Evolutionary conservation across 2,888 invertebrate species (phyloP).

Genomic region (Rhagophthalmus giganteus): DNA sequence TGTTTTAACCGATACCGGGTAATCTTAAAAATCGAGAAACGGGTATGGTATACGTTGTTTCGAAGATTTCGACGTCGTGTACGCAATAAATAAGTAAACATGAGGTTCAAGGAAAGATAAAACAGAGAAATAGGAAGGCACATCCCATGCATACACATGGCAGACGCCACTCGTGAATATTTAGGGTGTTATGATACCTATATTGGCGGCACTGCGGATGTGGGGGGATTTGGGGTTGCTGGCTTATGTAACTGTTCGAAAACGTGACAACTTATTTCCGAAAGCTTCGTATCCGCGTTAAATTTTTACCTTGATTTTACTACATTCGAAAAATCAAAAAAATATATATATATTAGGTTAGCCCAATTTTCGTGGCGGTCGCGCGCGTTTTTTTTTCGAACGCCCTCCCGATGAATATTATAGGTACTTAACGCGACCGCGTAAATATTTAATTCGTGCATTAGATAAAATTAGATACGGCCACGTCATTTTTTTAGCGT

Average conservation of each 20-base stretch:
- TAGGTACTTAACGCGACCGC: no score
- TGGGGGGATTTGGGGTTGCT: constrained; percentile 43
- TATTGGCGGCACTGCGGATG: constrained; percentile 41
- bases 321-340: no score
- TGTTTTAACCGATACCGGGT: no score
- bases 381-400: no score
- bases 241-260: constrained; percentile 36
- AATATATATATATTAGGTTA: no score
- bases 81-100: constrained; percentile 38
- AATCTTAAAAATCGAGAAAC: no score
- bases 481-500: no score
- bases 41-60: constrained; percentile 16
- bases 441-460: no score
- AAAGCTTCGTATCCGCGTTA: constrained; percentile 18
- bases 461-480: no score
- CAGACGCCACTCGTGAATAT: constrained; percentile 53
- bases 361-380: no score
- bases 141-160: constrained; percentile 48
- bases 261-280: constrained; percentile 42
- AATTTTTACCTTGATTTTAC: constrained; percentile 8
- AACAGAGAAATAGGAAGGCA: constrained; percentile 41
- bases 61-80: constrained; percentile 15
- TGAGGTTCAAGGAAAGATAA: constrained; percentile 47
- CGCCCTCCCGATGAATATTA: no score
- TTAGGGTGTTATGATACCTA: constrained; percentile 52